Base-by-base conservation (phyloP, 2,888 invertebrate genomes). In the Mythimna loreyi region DNA sequence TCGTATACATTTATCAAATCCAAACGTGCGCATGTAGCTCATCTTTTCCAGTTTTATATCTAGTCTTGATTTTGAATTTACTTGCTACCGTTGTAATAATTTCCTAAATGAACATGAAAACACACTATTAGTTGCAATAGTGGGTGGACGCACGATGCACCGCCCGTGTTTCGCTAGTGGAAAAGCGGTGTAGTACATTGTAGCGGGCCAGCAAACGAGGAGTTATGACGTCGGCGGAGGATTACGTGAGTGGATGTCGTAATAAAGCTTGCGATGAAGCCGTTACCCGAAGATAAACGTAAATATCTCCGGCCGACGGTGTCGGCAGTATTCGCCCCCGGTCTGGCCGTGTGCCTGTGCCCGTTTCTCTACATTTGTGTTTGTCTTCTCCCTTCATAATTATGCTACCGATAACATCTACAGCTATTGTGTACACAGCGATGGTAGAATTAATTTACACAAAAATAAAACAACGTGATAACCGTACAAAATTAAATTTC, bases 261-360 rank as follows among this genome's bases (percentile, higher is more conserved):
- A 95, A 96, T 96, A 96, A 95, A 96, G 96, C 95, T 95, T 94
- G 95, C 94, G 94, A 95, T 96, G 95, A 95, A 95, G 95, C 94
- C 94, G 94, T 95, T 95, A 94, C 93, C 93, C 94, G 92, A 92
- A 96, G 95, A 95, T 96, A 95, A 95, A 95, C 95, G 94, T 95
- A 95, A 95, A 96, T 94, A 95, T 95, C 93, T 93, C 91, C 89
- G 92, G 89, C 91, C 91, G 90, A 91, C 90, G 91, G 91, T 90
- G 93, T 92, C 91, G 92, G 84, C 82, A 86, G 84, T 82, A 82
- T 87, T 86, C 86, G 83, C 88, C 87, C 87, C 85, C 83, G 77
- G 82, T 80, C 83, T 82, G 75, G 78, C 83, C 79, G 74, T 82
- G 74, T 73, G 60, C 72, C 81, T 64, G 62, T 76, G 71, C 76